phyloP scores from a whole-genome alignment of 2,797 vertebrate genomes.

The Gastrophryne carolinensis region DNA sequence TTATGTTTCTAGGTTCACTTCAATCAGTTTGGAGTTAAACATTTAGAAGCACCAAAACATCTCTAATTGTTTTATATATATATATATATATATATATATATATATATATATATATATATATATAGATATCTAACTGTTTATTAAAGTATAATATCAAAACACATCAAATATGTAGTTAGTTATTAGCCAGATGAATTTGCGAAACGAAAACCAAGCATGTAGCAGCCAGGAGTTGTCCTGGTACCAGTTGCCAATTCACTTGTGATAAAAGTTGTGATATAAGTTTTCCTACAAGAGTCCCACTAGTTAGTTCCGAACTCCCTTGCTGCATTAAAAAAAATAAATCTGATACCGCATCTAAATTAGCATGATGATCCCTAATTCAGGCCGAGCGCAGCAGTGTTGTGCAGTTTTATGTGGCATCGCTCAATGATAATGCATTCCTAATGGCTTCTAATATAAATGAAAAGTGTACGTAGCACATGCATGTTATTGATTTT shows the following conservation, averaged over 20 bases:
- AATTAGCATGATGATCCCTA: not conserved
- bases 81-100: too few species aligned
- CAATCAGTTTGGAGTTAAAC: too few species aligned
- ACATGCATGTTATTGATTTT: slow-evolving; percentile 18
- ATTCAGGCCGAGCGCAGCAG: not conserved
- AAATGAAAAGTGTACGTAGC: not conserved
- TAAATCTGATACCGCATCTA: not conserved
- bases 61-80: too few species aligned
- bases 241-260: not conserved
- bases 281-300: not conserved
- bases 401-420: not conserved
- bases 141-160: too few species aligned
- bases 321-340: not conserved
- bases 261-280: not conserved
- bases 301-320: not conserved
- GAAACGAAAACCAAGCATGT: too few species aligned
- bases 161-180: too few species aligned
- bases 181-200: too few species aligned
- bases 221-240: too few species aligned
- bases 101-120: too few species aligned
- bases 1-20: too few species aligned
- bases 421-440: not conserved
- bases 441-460: slow-evolving; percentile 13
- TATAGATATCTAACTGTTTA: too few species aligned
- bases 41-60: too few species aligned